Conservation (phyloP, 2,113 vertebrate species). For the Lethenteron camtschaticum region DNA sequence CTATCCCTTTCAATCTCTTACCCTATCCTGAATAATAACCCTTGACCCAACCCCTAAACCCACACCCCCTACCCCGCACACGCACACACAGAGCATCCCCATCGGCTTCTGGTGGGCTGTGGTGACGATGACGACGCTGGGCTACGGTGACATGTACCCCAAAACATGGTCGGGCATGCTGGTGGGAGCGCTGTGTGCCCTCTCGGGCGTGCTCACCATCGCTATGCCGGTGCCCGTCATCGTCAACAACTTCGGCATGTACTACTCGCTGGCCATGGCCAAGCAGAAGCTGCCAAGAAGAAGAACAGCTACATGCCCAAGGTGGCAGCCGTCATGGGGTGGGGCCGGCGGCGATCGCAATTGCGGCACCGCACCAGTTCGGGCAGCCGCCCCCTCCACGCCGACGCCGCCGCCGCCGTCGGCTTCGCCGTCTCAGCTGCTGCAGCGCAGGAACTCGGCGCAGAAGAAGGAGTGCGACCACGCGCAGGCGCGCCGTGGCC, state of each 20-base stretch:
- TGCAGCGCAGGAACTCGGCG: too few species aligned
- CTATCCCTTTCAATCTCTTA: too few species aligned
- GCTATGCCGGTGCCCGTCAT: slow-evolving; percentile 96
- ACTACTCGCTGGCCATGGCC: slow-evolving; percentile 94
- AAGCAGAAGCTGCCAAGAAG: slow-evolving; percentile 93
- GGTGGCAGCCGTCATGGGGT: too few species aligned
- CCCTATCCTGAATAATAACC: too few species aligned
- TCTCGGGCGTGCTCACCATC: slow-evolving; percentile 83
- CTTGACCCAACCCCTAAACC: slow-evolving; percentile 21
- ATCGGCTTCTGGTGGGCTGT: slow-evolving; percentile 99
- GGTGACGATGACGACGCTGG: slow-evolving; percentile 89
- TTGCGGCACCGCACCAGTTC: too few species aligned
- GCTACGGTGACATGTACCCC: slow-evolving; percentile 93
- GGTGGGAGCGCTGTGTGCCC: slow-evolving; percentile 69
- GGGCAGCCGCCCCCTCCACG: too few species aligned
- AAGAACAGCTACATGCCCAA: slow-evolving; percentile 71
- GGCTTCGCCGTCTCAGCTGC: too few species aligned
- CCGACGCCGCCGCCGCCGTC: too few species aligned
- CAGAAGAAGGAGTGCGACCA: too few species aligned
- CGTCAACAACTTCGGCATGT: slow-evolving; percentile 99
- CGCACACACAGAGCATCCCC: slow-evolving; percentile 80
- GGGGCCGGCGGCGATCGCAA: too few species aligned
- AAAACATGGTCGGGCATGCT: slow-evolving; percentile 90
- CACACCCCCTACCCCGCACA: slow-evolving; percentile 31
- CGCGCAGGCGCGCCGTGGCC: too few species aligned